Base-by-base conservation (phyloP, 2,113 vertebrate species). In the western clawed frog (Xenopus tropicalis) region DNA sequence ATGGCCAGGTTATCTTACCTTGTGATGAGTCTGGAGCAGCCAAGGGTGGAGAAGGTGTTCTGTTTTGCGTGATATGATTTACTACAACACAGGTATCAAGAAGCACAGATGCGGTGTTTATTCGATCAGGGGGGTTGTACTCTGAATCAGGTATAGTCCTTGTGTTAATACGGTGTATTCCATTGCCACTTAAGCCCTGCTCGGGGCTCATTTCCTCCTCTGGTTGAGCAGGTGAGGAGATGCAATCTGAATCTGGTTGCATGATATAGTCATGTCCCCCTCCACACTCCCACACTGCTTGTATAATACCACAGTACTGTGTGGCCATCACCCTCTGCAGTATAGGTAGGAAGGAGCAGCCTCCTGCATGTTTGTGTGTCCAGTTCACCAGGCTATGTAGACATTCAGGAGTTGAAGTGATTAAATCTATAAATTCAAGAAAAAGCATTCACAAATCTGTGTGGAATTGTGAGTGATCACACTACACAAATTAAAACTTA, bases 261-360 rank as follows among this genome's bases (percentile, higher is more conserved):
- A 98, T 94, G 83, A 88, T 75, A 71, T 96, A 95, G 63, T 85
- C 88, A 62, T 98, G 97, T 22, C 96, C 96, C 0, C 90, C 84
- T 0, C 82, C 84, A 0, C 97, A 98, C 37, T 88, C 84, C 97
- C 97, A 99, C 62, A 95, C 84, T 0, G 92, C 92, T 69, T 83
- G 88, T 66, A 96, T 85, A 6, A 92, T 78, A 23, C 96, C 93
- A 3, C 90, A 89, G 82, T 93, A 96, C 82, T 88, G 92, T 0
- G 90, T 94, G 72, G 93, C 88, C 68, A 97, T 86, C 14, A 94
- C 89, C 72, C 93, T 90, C 78, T 88, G 92, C 77, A 98, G 90
- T 82, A 82, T 83, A 0, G 97, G 97, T 77, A 87, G 88, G 13
- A 89, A 87, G 0, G 44, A 70, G 72, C 96, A 98, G 81, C 80